Evolutionary conservation across 2,888 invertebrate species (phyloP).

Genomic region (Mythimna albipuncta): DNA sequence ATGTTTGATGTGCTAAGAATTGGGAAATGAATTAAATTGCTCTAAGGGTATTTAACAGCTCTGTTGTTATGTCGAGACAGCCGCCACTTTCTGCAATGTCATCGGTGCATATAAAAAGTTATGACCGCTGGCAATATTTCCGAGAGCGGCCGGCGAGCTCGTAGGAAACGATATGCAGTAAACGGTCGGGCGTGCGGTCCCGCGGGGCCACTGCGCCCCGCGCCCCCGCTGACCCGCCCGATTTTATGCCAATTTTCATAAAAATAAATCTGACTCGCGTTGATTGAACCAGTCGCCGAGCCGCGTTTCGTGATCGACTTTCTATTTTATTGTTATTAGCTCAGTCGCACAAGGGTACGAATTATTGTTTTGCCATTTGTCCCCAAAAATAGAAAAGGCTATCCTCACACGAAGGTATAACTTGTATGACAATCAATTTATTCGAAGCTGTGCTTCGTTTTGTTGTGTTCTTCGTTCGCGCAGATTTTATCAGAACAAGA

Average conservation of each 20-base stretch:
- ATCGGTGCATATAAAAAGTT: constrained; percentile 91
- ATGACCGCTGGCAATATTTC: constrained; percentile 90
- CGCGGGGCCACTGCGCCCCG: constrained; percentile 86
- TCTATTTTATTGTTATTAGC: constrained; percentile 91
- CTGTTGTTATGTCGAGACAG: constrained; percentile 69
- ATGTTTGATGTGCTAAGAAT: neutral
- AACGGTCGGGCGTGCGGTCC: constrained; percentile 90
- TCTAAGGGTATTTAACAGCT: constrained; percentile 67
- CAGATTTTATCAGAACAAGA: constrained; percentile 61
- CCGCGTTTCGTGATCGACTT: constrained; percentile 85
- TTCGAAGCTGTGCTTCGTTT: constrained; percentile 56
- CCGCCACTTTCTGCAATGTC: constrained; percentile 89
- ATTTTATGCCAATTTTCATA: constrained; percentile 91
- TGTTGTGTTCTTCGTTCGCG: constrained; percentile 25
- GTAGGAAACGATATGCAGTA: constrained; percentile 91
- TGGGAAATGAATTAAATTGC: neutral
- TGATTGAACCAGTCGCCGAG: constrained; percentile 90
- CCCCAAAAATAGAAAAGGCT: constrained; percentile 80
- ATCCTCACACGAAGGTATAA: constrained; percentile 71
- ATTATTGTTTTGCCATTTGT: constrained; percentile 90
- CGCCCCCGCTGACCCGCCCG: constrained; percentile 87
- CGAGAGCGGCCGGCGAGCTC: constrained; percentile 78
- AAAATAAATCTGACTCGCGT: constrained; percentile 90
- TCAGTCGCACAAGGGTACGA: constrained; percentile 88
- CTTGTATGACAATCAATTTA: constrained; percentile 75